Conservation (phyloP, 2,113 vertebrate genomes). For the Jacana jacana region DNA sequence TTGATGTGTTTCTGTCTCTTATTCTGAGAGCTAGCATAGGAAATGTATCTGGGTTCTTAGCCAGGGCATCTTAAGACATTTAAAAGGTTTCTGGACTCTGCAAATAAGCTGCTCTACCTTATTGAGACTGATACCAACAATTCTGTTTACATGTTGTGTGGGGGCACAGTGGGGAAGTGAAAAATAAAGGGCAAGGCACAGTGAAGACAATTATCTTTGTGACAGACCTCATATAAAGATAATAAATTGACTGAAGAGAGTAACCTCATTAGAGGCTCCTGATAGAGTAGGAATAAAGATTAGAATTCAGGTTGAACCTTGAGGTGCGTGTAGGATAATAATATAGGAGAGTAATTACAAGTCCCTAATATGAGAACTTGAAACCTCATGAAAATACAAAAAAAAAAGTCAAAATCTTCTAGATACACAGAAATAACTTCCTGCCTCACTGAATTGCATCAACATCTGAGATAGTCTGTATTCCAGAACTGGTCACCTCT, state of each 20-base stretch:
- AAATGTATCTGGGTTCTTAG: not conserved
- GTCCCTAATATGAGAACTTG: not conserved
- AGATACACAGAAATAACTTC: not conserved
- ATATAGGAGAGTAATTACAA: not conserved
- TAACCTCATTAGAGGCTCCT: not conserved
- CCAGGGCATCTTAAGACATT: not conserved
- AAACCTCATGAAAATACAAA: not conserved
- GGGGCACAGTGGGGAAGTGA: not conserved
- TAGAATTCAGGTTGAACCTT: not conserved
- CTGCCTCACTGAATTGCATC: not conserved
- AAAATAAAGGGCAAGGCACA: not conserved
- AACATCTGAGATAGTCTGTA: not conserved
- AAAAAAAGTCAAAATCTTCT: not conserved
- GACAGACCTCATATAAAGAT: not conserved
- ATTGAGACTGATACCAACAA: not conserved
- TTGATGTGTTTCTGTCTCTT: not conserved
- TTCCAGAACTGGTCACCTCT: not conserved
- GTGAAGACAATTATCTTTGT: not conserved
- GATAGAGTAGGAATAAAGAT: not conserved
- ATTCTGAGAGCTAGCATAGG: not conserved
- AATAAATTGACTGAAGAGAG: not conserved
- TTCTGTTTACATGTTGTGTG: not conserved
- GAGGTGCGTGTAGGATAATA: not conserved
- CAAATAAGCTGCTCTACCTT: not conserved
- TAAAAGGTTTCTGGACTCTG: not conserved